Evolutionary conservation across 2,113 vertebrate genomes (phyloP), one percentile per base, ranked within the genome.

Genomic region (Xiphorhynchus elegans): DNA sequence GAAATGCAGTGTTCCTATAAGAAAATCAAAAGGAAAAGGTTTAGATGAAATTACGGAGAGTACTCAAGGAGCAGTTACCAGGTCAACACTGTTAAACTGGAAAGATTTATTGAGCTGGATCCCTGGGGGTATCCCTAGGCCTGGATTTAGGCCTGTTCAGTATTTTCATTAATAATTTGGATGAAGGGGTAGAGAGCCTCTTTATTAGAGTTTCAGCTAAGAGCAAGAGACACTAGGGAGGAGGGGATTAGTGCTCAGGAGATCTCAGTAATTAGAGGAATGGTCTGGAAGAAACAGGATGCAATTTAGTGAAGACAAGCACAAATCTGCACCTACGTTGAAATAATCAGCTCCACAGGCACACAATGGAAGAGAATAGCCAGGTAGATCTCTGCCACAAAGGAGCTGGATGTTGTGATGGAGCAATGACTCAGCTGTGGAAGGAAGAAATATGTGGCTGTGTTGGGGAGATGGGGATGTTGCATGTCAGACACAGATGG

Each of bases 401-500:
- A 46, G 53, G 74, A 89, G 31, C 26, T 70, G 67, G 84, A 62
- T 60, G 52, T 26, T 75, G 1, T 50, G 66, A 9, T 40, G 56
- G 66, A 87, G 85, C 35, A 46, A 19, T 37, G 78, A 75, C 52
- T 87, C 62, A 68, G 78, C 74, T 33, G 44, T 4, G 49, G 67
- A 96, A 83, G 44, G 84, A 70, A 56, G 60, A 90, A 89, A 59
- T 10, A 10, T 1, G 0, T 7, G 21, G 26, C 29, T 91, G 74
- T 13, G 20, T 13, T 56, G 49, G 55, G 37, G 78, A 72, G 47
- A 29, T 1, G 12, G 46, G 49, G 18, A 67, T 42, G 64, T 29
- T 0, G 0, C 31, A 7, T 1, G 0, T 40, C 12, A 53, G 28
- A 28, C 13, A 18, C 0, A 0, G 24, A 79, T 33, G 47, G 49